Base-by-base conservation (phyloP, 2,888 invertebrate species). In the Metellina segmentata region DNA sequence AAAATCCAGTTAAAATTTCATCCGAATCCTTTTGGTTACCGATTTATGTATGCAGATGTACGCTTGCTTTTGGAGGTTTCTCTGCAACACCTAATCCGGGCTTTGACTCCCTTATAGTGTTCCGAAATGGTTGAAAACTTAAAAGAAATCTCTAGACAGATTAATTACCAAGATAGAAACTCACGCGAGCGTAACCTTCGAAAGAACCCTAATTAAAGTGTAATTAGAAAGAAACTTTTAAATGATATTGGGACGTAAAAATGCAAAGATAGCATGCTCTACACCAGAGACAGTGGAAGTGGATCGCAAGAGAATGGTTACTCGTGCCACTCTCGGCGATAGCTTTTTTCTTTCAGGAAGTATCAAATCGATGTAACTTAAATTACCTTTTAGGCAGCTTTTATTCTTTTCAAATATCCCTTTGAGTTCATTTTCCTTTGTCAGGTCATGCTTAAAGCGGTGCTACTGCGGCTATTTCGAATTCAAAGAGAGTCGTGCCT, bases 201-300 rank as follows among this genome's bases (percentile, higher is more conserved):
- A 88, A 81, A 81, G 75, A 69, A 51, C 81, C 51, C 88, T 88
- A 88, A 88, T 81, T 88, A 88, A 88, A 88, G 88, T 88, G 88
- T 81, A 88, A 88, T 88, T 88, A 88, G 88, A 81, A 88, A 81
- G 88, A 88, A 88, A 88, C 88, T 88, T 88, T 81, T 81, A 81
- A 81, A 88, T 88, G 88, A 81, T 81, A 88, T 81, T 75, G 72
- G 49, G 51, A 48, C 19, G 74, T 74, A 88, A 88, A 88, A 88
- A 88, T 81, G 81, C 88, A 16, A 19, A 19, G 69, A 74, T 61
- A 78, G 72, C 49, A 34, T 51, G 72, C 72, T 87, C 81, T 72
- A 79, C 79, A 79, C n/a, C 81, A 72, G 72, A 48, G 72, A 70
- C 19, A 48, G 19, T 34, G 72, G 79, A 16, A 75, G 48, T 75